Conservation (phyloP, 1,140 invertebrate genomes). For the Tetramorium alpestre region DNA sequence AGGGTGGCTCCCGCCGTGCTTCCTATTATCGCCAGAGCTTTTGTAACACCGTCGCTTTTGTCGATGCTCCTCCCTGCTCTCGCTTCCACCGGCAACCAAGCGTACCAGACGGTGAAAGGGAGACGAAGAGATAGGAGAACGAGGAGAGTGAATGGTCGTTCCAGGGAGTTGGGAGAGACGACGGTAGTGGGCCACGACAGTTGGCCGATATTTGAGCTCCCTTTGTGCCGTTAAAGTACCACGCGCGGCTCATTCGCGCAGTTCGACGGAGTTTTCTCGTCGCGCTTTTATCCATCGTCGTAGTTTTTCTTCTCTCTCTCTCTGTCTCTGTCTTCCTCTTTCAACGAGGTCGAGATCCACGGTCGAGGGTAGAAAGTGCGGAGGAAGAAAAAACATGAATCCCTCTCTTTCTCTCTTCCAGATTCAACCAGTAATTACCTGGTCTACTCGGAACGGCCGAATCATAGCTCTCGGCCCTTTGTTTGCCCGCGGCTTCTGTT, state of each 20-base stretch:
- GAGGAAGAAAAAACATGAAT: conserved; percentile 62
- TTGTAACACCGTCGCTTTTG: conserved; percentile 74
- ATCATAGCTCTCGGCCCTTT: conserved; percentile 71
- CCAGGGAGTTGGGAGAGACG: conserved; percentile 61
- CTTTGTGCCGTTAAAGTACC: conserved; percentile 77
- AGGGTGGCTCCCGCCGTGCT: conserved; percentile 73
- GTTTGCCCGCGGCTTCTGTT: conserved; percentile 69
- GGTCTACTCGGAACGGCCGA: conserved; percentile 70
- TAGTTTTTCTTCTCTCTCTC: conserved; percentile 44
- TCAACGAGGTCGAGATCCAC: conserved; percentile 55
- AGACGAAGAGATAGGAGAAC: conserved; percentile 24
- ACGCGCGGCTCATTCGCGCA: conserved; percentile 68
- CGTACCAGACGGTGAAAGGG: conserved; percentile 55
- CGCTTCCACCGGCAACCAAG: conserved; percentile 25
- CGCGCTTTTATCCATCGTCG: conserved; percentile 69
- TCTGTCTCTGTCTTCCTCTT: conserved; percentile 7
- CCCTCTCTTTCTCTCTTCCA: background rate
- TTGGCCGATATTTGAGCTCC: conserved; percentile 79
- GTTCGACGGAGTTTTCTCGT: conserved; percentile 70
- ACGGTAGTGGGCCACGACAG: conserved; percentile 71
- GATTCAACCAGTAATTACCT: conserved; percentile 75
- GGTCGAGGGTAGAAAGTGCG: conserved; percentile 10
- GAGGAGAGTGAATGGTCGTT: conserved; percentile 57
- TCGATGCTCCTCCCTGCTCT: conserved; percentile 51
- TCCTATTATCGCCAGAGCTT: conserved; percentile 78